These are phyloP conservation scores for Salminus brasiliensis DNA, from an alignment of 2,113 vertebrate species.

Conservation along the genomic window DNA sequence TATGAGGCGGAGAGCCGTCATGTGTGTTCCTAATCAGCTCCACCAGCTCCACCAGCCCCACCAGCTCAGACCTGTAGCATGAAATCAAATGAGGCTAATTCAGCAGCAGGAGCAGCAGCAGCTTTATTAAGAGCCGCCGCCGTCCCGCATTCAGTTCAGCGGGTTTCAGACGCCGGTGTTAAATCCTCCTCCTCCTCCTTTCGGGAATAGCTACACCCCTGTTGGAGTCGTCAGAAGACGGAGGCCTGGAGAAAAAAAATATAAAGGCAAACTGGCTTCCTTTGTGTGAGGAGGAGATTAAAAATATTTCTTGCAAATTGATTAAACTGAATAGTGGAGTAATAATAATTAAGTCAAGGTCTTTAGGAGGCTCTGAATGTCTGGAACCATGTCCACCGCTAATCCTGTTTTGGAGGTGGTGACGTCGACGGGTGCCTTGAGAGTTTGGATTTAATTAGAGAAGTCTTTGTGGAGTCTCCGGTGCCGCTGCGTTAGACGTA, in stretches of 20 bases:
- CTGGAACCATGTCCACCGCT: background rate
- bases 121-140: conserved; percentile 1
- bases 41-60: background rate
- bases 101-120: background rate
- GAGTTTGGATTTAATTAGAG: conserved; percentile 17
- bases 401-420: conserved; percentile 19
- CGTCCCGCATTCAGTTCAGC: background rate
- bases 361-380: conserved; percentile 12
- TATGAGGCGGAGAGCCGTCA: background rate
- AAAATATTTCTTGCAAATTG: conserved; percentile 17
- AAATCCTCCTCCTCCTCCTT: conserved; percentile 6
- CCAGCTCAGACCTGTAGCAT: background rate
- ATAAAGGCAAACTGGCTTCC: background rate
- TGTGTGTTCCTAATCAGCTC: background rate
- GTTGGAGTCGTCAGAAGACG: background rate
- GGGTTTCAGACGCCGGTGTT: background rate
- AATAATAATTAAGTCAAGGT: background rate
- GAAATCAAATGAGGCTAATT: background rate
- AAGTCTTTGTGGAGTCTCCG: background rate
- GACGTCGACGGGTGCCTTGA: background rate
- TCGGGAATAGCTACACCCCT: background rate
- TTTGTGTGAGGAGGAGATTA: conserved; percentile 20
- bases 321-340: conserved; percentile 9
- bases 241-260: background rate
- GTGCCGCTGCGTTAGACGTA: background rate